Percentiles rank a stretch among this genome's conserved stretches.
These are phyloP conservation scores for Lasioglossum leucozonium DNA, from an alignment of 2,888 invertebrate genomes.

Conservation along the genomic window DNA sequence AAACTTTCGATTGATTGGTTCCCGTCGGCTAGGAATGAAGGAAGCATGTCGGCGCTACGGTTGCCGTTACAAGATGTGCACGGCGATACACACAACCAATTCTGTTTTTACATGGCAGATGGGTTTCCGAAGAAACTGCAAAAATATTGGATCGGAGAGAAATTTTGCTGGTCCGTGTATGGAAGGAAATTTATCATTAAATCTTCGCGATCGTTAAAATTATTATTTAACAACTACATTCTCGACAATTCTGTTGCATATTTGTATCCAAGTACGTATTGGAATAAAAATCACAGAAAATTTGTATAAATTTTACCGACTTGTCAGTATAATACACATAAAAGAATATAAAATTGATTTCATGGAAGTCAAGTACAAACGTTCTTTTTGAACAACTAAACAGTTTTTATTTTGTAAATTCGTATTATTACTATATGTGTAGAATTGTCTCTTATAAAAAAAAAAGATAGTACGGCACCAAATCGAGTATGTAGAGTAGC, in stretches of 20 bases:
- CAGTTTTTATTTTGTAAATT: neutral
- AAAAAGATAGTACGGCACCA: neutral
- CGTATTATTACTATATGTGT: neutral
- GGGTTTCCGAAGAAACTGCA: neutral
- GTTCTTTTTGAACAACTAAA: too few relatives aligned
- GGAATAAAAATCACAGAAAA: too few relatives aligned
- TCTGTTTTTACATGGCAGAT: neutral
- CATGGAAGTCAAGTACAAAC: neutral
- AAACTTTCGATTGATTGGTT: constrained; percentile 11
- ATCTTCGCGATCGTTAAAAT: neutral
- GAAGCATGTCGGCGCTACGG: neutral
- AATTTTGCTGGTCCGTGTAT: neutral
- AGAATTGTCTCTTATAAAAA: neutral
- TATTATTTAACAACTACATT: too few relatives aligned
- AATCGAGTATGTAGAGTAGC: neutral
- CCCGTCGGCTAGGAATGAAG: constrained; percentile 6
- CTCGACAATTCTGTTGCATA: too few relatives aligned
- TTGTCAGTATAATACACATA: neutral
- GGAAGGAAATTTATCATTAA: neutral
- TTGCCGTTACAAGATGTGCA: neutral
- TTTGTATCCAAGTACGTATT: too few relatives aligned
- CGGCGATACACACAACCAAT: neutral
- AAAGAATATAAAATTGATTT: neutral
- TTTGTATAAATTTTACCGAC: too few relatives aligned
- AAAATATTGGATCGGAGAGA: neutral